These are phyloP conservation scores for Priocnemis perturbator DNA, from an alignment of 2,888 invertebrate species.

Conservation along the genomic window DNA sequence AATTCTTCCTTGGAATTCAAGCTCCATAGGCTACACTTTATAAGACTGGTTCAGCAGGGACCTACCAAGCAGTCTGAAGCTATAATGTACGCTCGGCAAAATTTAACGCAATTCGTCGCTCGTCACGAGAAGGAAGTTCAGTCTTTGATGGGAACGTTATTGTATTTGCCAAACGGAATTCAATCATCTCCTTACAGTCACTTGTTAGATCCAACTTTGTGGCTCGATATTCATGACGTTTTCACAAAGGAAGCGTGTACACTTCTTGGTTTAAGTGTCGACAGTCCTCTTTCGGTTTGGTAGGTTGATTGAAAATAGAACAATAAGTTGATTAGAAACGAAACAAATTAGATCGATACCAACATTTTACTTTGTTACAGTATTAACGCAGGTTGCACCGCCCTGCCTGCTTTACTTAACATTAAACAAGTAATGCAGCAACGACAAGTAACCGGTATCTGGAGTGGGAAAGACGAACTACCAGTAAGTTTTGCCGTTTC, in stretches of 20 bases:
- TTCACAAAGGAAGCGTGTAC: slow-evolving; percentile 96
- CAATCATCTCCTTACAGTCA: slow-evolving; percentile 87
- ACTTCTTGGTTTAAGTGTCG: slow-evolving; percentile 90
- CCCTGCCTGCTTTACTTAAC: slow-evolving; percentile 95
- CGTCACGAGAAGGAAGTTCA: slow-evolving; percentile 90
- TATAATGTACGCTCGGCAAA: slow-evolving; percentile 88
- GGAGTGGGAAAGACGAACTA: slow-evolving; percentile 96
- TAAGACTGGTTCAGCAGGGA: slow-evolving; percentile 83
- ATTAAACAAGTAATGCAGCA: slow-evolving; percentile 95
- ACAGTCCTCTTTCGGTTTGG: slow-evolving; percentile 93
- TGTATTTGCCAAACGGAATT: slow-evolving; percentile 88
- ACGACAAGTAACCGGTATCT: slow-evolving; percentile 92
- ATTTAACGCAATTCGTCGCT: slow-evolving; percentile 88
- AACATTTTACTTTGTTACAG: slow-evolving; percentile 73
- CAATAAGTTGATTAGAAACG: slow-evolving; percentile 11
- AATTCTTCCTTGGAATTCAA: slow-evolving; percentile 87
- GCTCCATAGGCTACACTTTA: slow-evolving; percentile 87
- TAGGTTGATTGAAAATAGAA: slow-evolving; percentile 63
- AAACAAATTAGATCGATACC: background rate
- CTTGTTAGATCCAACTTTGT: slow-evolving; percentile 85
- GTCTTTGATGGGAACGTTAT: slow-evolving; percentile 89
- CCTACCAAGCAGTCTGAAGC: slow-evolving; percentile 86
- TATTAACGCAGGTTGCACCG: slow-evolving; percentile 93
- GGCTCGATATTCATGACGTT: slow-evolving; percentile 88
- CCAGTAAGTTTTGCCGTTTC: slow-evolving; percentile 81